Base-by-base conservation (phyloP, 2,888 invertebrate genomes). In the Petrolisthes manimaculis region DNA sequence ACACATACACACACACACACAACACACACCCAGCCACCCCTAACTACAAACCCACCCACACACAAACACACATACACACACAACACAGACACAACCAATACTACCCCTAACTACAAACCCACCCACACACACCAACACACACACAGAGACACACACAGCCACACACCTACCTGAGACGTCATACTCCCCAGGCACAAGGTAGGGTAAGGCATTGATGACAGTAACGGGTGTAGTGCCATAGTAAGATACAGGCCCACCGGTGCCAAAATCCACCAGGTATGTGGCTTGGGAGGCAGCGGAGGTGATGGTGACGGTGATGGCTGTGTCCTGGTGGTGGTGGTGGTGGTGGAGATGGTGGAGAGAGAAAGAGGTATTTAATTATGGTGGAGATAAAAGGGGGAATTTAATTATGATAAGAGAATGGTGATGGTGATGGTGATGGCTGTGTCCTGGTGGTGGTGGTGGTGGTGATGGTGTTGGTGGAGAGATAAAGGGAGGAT, bases 151-250 rank as follows among this genome's bases (percentile, higher is more conserved):
- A 71, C 71, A 21, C 56, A 55, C 5, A 4, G 37, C 67, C 8
- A 21, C 12, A 8, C 71, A 69, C 83, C 71, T 18, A 83, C 83
- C 83, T 69, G 8, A 5, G 53, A 71, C 71, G 8, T 12, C 1
- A 21, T 83, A 83, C 12, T n/a, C 8, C 9, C 83, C 83, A 6
- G 83, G 83, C 9, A 83, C 83, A 24, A 83, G 71, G 53, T 71
- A 83, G 8, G 71, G 53, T 51, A 12, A 51, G 3, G 83, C 67
- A 5, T 53, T n/a, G 83, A 71, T 12, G 67, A 6, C 5, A 14
- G 71, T 71, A 53, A 9, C 6, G 54, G 12, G n/a, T 18, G 54
- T 12, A n/a, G 78, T 53, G 53, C 14, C 54, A 14, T 53, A 51
- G 83, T 83, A 83, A 53, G 83, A 83, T 3, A 9, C 5, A 6